Conservation (phyloP, 2,888 invertebrate genomes). For the Drosophila prolongata region DNA sequence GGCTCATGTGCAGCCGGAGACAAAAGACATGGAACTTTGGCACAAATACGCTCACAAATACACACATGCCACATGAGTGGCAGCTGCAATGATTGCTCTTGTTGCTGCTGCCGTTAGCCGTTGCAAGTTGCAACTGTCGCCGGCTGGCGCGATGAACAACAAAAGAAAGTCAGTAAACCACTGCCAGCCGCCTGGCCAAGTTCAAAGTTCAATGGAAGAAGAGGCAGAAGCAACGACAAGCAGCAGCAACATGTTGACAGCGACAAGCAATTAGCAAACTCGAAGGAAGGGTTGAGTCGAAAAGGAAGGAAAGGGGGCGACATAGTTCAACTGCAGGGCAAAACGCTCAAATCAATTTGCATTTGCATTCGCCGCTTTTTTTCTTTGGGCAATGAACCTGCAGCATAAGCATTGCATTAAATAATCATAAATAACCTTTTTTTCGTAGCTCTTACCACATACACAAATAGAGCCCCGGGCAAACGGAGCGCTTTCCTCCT, state of each 20-base stretch:
- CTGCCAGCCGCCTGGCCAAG: constrained; percentile 55
- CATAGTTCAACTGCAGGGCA: constrained; percentile 44
- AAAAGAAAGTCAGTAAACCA: constrained; percentile 62
- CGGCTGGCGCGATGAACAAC: constrained; percentile 31
- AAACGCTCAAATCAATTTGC: constrained; percentile 37
- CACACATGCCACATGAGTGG: constrained; percentile 33
- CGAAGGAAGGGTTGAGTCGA: constrained; percentile 1
- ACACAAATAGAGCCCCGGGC: constrained; percentile 45
- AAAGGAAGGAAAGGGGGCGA: constrained; percentile 1
- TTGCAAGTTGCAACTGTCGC: constrained; percentile 45
- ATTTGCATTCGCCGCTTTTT: constrained; percentile 41
- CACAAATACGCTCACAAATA: background rate
- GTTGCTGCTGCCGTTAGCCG: constrained; percentile 23
- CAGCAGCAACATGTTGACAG: constrained; percentile 49
- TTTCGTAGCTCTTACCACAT: constrained; percentile 44
- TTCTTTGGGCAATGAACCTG: constrained; percentile 72
- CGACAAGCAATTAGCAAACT: constrained; percentile 44
- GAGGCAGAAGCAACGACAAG: constrained; percentile 20
- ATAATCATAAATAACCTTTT: constrained; percentile 74
- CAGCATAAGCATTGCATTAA: constrained; percentile 63
- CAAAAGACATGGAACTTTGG: constrained; percentile 11
- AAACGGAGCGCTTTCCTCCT: constrained; percentile 47
- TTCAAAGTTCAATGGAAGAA: constrained; percentile 72
- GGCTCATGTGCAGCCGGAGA: no score
- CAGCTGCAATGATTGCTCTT: constrained; percentile 44